Evolutionary conservation across 2,888 invertebrate species (phyloP), one percentile per base, ranked within the genome.

Genomic region (Sinotaia quadrata): DNA sequence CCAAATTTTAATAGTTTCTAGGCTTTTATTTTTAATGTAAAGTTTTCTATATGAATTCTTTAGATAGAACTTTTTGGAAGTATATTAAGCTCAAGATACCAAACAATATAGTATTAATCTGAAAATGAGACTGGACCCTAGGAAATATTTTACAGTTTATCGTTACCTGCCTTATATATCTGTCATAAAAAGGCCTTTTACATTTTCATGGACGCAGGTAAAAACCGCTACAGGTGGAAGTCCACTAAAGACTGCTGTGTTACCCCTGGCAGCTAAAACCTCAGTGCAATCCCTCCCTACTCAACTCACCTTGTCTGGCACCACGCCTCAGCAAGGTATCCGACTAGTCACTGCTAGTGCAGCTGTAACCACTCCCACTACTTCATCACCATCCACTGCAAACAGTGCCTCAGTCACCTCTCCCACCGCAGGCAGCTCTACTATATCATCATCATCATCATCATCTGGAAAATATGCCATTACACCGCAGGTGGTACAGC

Each of bases 401-500:
- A 65, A 70, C 24, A 68, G 75, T 18, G 68, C 44, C 24, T 21
- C 57, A 44, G 71, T 62, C n/a, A 62, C 62, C 21, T 59, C 69
- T 51, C 67, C 72, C 18, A 27, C 67, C 12, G 60, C 70, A 18
- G 59, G 54, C 31, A 63, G 49, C 18, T 51, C 71, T 4, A 34
- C 72, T 21, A 41, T 21, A 49, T 31, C n/a, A 18, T 33, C 47
- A 56, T 54, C 59, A 63, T 47, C n/a, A n/a, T n/a, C n/a, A n/a
- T n/a, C n/a, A n/a, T 69, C 72, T 29, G 67, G 71, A 29, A 92
- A 94, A 89, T 96, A 96, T 89, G 93, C 95, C 78, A 91, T 96
- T 73, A 96, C 96, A 18, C 94, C 95, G 66, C 95, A 95, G 89
- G 96, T 96, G 85, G 95, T 96, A 80, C 95, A 96, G 87, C 95